phyloP scores from a whole-genome alignment of 1,140 invertebrate species.

The Leptopilina boulardi region DNA sequence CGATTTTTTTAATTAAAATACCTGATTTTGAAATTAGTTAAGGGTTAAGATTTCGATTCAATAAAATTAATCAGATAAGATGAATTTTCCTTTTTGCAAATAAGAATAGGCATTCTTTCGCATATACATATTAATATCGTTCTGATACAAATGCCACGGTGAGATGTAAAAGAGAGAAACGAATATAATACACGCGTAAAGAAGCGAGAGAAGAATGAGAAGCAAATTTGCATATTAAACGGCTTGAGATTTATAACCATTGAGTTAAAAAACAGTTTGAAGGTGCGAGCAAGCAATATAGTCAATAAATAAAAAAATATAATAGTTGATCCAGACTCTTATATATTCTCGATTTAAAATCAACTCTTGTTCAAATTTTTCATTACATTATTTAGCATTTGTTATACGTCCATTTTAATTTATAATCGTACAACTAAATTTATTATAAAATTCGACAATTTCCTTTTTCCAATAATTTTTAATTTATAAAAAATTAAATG shows the following conservation, averaged over 20 bases:
- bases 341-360: slow-evolving; percentile 40
- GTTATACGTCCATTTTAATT: neutral
- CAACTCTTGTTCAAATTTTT: slow-evolving; percentile 35
- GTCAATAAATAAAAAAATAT: slow-evolving; percentile 59
- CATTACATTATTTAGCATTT: slow-evolving; percentile 51
- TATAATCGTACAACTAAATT: slow-evolving; percentile 29
- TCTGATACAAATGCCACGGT: slow-evolving; percentile 8
- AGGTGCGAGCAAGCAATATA: slow-evolving; percentile 59
- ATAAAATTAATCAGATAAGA: slow-evolving; percentile 54
- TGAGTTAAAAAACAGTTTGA: slow-evolving; percentile 54
- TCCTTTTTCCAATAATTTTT: too few relatives aligned
- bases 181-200: slow-evolving; percentile 50
- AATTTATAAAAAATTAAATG: too few relatives aligned
- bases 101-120: neutral
- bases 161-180: slow-evolving; percentile 34
- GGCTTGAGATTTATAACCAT: slow-evolving; percentile 75
- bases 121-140: slow-evolving; percentile 21
- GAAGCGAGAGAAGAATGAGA: slow-evolving; percentile 37
- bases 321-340: slow-evolving; percentile 35
- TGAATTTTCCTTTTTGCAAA: slow-evolving; percentile 63
- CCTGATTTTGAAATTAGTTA: too few relatives aligned
- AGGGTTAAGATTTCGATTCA: too few relatives aligned
- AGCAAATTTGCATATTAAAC: slow-evolving; percentile 75
- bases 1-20: too few relatives aligned
- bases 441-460: neutral